phyloP scores from a whole-genome alignment of 2,113 vertebrate genomes.

The Willisornis vidua region DNA sequence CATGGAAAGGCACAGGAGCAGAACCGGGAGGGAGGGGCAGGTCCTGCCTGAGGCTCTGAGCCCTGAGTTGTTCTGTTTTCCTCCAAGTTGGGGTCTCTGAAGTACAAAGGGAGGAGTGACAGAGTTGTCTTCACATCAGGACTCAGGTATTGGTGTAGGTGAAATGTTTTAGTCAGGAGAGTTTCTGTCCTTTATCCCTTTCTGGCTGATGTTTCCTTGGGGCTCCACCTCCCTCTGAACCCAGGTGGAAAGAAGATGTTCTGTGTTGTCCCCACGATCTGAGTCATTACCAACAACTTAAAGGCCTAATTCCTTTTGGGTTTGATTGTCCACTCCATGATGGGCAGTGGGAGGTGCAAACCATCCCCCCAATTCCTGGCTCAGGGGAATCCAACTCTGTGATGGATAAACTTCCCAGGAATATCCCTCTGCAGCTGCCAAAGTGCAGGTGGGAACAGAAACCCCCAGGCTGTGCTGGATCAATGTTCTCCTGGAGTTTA shows the following conservation, averaged over 20 bases:
- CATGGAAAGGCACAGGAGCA: background rate
- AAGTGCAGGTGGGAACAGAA: background rate
- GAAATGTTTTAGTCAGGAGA: background rate
- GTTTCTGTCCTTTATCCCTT: background rate
- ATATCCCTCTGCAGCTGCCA: background rate
- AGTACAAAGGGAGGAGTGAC: background rate
- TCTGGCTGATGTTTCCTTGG: background rate
- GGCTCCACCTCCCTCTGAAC: background rate
- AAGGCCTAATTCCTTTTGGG: background rate
- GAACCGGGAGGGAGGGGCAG: too few species aligned
- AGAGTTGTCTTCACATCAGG: background rate
- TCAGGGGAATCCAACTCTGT: background rate
- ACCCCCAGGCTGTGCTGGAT: background rate
- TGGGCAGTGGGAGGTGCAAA: background rate
- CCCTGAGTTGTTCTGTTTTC: background rate
- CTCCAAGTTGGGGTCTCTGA: background rate
- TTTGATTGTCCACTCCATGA: background rate
- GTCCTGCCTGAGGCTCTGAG: background rate
- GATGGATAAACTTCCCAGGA: background rate
- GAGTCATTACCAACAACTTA: background rate
- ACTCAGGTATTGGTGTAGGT: background rate
- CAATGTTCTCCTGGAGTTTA: background rate
- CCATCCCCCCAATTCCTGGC: background rate
- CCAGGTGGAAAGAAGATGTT: background rate
- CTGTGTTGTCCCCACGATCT: background rate